Conservation (phyloP, 2,113 vertebrate genomes). For the Podarcis cretensis region DNA sequence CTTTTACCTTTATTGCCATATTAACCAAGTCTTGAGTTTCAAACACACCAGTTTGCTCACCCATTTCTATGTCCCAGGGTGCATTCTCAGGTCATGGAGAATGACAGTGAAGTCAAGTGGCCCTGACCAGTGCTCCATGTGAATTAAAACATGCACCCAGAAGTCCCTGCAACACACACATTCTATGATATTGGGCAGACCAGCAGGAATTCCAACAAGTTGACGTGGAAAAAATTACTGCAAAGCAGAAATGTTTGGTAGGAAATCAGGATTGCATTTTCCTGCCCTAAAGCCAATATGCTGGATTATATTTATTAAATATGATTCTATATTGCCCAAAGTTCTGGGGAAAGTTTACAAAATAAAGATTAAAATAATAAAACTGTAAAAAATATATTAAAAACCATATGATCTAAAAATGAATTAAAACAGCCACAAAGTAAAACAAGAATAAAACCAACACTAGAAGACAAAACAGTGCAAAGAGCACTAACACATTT, state of each 20-base stretch:
- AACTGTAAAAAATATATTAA: no score
- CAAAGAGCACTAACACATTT: no score
- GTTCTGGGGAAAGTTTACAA: no score
- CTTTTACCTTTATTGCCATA: no score
- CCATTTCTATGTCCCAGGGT: not conserved
- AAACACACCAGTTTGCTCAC: not conserved
- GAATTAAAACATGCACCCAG: not conserved
- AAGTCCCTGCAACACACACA: not conserved
- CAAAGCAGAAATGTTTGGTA: not conserved
- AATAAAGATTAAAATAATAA: no score
- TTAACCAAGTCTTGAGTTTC: not conserved
- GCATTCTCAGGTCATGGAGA: not conserved
- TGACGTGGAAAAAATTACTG: not conserved
- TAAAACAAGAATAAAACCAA: no score
- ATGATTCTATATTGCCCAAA: no score
- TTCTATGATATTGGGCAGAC: not conserved
- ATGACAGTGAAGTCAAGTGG: not conserved
- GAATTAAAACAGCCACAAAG: no score
- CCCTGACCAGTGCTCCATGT: not conserved
- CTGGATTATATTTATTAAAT: no score
- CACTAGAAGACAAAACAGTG: no score
- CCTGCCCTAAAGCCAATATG: not conserved
- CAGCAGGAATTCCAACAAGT: not conserved
- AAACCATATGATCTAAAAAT: no score
- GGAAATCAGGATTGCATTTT: not conserved